Evolutionary conservation across 2,113 vertebrate genomes (phyloP).

Genomic region (Drymodes brunneopygia): DNA sequence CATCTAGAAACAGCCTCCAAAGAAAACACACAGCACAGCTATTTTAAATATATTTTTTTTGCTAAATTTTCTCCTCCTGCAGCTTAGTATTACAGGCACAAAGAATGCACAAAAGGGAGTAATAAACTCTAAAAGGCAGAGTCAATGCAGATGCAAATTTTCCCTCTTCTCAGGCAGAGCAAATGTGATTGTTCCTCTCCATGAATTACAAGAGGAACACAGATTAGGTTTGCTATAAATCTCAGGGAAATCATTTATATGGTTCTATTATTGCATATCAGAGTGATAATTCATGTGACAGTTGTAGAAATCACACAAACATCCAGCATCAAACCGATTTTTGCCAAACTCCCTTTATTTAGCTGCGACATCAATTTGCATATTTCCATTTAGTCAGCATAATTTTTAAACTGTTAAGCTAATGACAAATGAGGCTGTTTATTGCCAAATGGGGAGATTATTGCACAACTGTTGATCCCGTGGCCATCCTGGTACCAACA

Average conservation of each 20-base stretch:
- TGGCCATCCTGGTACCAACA: neutral
- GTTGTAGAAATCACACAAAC: neutral
- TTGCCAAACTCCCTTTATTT: constrained; percentile 11
- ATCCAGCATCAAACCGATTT: neutral
- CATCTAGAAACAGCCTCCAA: neutral
- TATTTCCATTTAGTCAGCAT: neutral
- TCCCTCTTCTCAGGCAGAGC: neutral
- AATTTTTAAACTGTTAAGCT: neutral
- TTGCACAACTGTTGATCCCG: neutral
- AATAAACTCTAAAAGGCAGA: constrained; percentile 33
- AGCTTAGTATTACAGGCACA: neutral
- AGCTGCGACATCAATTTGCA: neutral
- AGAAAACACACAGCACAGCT: neutral
- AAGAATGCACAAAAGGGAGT: neutral
- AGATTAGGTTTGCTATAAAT: constrained; percentile 46
- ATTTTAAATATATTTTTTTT: neutral
- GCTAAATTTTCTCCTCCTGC: neutral
- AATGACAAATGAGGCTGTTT: constrained; percentile 33
- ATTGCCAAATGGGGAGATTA: neutral
- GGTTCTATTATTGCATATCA: neutral
- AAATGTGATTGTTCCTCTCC: constrained; percentile 38
- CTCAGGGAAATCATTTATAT: constrained; percentile 26
- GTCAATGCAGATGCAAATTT: constrained; percentile 21
- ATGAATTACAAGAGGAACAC: constrained; percentile 37
- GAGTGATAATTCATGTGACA: constrained; percentile 14